Evolutionary conservation across 1,140 invertebrate genomes (phyloP).

Genomic region (Laodelphax striatellus): DNA sequence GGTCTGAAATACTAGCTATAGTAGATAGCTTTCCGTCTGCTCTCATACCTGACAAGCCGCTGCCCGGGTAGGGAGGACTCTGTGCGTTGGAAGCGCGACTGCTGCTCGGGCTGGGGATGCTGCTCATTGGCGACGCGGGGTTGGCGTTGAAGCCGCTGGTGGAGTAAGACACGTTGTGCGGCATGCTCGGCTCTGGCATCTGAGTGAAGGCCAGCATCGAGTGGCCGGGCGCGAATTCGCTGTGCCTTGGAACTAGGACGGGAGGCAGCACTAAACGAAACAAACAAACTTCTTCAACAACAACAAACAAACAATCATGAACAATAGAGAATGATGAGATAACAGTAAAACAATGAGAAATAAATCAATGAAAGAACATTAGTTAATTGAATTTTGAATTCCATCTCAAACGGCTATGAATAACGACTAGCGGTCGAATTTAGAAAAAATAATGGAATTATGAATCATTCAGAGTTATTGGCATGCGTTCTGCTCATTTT

Average conservation of each 20-base stretch:
- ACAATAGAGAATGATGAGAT: too few species aligned
- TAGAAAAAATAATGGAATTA: too few species aligned
- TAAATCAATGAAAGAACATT: too few species aligned
- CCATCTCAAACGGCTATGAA: too few species aligned
- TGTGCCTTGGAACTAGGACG: slow-evolving; percentile 89
- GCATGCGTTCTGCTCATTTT: too few species aligned
- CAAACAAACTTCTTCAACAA: slow-evolving; percentile 10
- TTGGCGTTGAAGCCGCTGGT: slow-evolving; percentile 45
- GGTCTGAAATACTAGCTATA: too few species aligned
- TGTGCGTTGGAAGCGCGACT: slow-evolving; percentile 45
- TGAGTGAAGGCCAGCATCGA: slow-evolving; percentile 82
- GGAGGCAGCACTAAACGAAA: slow-evolving; percentile 81
- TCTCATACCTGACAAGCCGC: slow-evolving; percentile 34
- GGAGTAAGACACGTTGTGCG: slow-evolving; percentile 86
- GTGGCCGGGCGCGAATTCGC: slow-evolving; percentile 86
- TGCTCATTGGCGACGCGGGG: slow-evolving; percentile 25
- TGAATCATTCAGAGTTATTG: too few species aligned
- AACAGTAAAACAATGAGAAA: too few species aligned
- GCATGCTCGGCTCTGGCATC: slow-evolving; percentile 81
- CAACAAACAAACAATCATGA: not conserved
- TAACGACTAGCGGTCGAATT: too few species aligned
- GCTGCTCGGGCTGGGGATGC: slow-evolving; percentile 25
- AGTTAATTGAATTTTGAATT: too few species aligned
- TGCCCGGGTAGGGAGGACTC: slow-evolving; percentile 54
- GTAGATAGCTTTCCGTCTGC: too few species aligned